These are phyloP conservation scores for Fregata magnificens DNA, from an alignment of 2,113 vertebrate genomes.

Conservation along the genomic window DNA sequence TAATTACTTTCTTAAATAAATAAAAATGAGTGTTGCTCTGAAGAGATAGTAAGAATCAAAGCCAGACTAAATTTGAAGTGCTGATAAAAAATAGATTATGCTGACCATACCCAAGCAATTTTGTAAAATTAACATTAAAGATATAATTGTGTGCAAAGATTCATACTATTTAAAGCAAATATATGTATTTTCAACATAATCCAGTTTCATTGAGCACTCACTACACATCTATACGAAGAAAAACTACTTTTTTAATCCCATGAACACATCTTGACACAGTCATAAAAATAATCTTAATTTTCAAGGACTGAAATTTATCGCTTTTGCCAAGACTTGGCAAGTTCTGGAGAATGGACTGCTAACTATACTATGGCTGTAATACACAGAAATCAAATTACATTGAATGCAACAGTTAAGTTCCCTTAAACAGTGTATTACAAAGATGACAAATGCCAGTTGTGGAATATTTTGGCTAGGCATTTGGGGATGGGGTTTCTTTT, in stretches of 20 bases:
- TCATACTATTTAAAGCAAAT: conserved; percentile 16
- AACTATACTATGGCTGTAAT: not conserved
- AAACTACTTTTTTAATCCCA: not conserved
- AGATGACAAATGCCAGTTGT: not conserved
- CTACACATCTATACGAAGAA: not conserved
- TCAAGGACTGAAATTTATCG: not conserved
- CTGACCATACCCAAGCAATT: conserved; percentile 10
- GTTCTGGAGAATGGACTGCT: not conserved
- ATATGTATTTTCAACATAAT: not conserved
- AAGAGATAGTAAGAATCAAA: not conserved
- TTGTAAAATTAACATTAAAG: not conserved
- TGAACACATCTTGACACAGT: not conserved
- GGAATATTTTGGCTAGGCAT: not conserved
- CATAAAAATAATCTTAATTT: conserved; percentile 1
- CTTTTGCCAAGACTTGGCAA: not conserved
- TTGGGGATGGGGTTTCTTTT: not conserved
- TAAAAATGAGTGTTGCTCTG: not conserved
- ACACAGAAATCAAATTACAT: not conserved
- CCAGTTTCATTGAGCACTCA: not conserved
- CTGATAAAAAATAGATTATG: conserved; percentile 12
- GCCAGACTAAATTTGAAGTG: not conserved
- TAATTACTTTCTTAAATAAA: conserved; percentile 17
- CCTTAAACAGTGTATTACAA: not conserved
- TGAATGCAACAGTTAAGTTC: not conserved
- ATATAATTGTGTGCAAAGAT: not conserved